Conservation (phyloP, 2,113 vertebrate species). For the Anhinga rufa region DNA sequence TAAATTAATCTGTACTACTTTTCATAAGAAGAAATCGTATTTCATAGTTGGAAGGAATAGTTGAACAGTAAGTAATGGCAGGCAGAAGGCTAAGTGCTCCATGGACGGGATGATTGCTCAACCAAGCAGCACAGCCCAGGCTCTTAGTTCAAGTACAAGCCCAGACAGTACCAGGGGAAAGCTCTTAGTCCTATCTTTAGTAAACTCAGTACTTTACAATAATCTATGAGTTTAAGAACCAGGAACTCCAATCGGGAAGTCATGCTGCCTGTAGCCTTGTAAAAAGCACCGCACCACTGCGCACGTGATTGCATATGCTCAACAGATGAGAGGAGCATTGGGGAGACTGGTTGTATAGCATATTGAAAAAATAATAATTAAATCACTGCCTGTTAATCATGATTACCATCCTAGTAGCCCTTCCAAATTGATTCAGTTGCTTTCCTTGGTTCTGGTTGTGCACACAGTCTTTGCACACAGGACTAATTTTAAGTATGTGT, state of each 20-base stretch:
- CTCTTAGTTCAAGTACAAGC: neutral
- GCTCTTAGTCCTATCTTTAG: neutral
- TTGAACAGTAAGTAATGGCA: neutral
- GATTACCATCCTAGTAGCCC: neutral
- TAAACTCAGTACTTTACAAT: neutral
- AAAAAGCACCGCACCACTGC: neutral
- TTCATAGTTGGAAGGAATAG: neutral
- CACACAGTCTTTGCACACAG: neutral
- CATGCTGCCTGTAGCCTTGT: neutral
- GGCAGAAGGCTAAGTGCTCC: neutral
- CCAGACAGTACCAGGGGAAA: neutral
- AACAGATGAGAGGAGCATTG: neutral
- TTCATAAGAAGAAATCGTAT: neutral
- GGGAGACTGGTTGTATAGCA: neutral
- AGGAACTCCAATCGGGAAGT: neutral
- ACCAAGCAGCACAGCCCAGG: neutral
- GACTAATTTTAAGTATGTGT: neutral
- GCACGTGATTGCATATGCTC: neutral
- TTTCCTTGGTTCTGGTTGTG: neutral
- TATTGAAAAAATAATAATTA: neutral
- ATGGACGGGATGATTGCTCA: neutral
- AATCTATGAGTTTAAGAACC: neutral
- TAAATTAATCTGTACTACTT: neutral
- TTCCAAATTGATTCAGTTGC: neutral
- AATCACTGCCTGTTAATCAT: neutral